Conservation (phyloP, 2,797 vertebrate genomes). For the Coracias cyanogaster region DNA sequence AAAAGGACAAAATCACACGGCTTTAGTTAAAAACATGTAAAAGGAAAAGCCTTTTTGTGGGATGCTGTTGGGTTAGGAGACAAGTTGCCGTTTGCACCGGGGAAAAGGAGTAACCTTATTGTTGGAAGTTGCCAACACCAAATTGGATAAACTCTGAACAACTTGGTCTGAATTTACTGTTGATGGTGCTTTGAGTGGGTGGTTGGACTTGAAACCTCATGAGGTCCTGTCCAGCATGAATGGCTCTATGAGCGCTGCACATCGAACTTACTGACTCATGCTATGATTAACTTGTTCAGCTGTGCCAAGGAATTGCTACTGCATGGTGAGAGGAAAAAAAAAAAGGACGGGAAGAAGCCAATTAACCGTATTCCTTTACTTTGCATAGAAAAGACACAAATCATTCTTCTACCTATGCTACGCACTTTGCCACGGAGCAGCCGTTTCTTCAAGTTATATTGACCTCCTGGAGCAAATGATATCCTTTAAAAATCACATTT, state of each 20-base stretch:
- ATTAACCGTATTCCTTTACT: neutral
- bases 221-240: neutral
- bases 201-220: neutral
- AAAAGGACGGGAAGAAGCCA: neutral
- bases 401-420: neutral
- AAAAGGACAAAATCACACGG: neutral
- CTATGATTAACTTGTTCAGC: neutral
- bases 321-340: neutral
- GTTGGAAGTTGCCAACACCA: neutral
- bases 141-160: neutral
- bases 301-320: neutral
- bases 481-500: slow-evolving; percentile 6
- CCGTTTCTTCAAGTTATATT: neutral
- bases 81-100: neutral
- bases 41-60: neutral
- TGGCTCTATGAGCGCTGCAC: neutral
- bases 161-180: neutral
- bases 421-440: neutral
- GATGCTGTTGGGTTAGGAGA: neutral
- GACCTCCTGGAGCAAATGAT: neutral
- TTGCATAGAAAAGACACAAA: neutral
- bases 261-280: neutral
- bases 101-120: neutral
- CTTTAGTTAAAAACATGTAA: neutral
- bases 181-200: neutral